These are phyloP conservation scores for Hyles vespertilio DNA, from an alignment of 1,140 invertebrate species.

Conservation along the genomic window DNA sequence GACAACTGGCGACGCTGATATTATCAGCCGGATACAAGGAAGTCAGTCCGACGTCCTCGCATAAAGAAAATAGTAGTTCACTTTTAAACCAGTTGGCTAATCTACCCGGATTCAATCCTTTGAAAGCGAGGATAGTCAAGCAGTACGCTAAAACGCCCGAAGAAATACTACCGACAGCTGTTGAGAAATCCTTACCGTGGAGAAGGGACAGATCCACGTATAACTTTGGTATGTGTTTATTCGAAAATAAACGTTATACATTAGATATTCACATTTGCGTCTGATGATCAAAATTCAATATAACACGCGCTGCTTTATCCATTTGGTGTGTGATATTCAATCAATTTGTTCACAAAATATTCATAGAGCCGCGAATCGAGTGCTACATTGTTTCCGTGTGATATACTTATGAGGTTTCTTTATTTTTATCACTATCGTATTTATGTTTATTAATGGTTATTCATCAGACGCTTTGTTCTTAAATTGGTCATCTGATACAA, in stretches of 20 bases:
- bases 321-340: no score
- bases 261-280: constrained; percentile 25
- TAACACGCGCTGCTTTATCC: not conserved
- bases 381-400: no score
- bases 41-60: constrained; percentile 75
- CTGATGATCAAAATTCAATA: constrained; percentile 29
- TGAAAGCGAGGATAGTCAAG: constrained; percentile 80
- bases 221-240: constrained; percentile 74
- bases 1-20: constrained; percentile 52
- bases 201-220: constrained; percentile 81
- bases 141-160: constrained; percentile 78
- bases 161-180: constrained; percentile 80
- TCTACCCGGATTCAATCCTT: constrained; percentile 79
- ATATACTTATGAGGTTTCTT: no score
- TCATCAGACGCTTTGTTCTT: constrained; percentile 23
- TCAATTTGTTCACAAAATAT: no score
- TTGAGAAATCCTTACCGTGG: constrained; percentile 86
- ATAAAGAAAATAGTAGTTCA: constrained; percentile 79
- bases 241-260: constrained; percentile 21
- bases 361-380: no score
- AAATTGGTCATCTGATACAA: no score
- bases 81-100: constrained; percentile 81
- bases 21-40: constrained; percentile 69
- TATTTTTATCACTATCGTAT: not conserved
- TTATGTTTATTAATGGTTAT: constrained; percentile 5